Evolutionary conservation across 2,888 invertebrate species (phyloP), one percentile per base, ranked within the genome.

Genomic region (Drosophila antonietae): DNA sequence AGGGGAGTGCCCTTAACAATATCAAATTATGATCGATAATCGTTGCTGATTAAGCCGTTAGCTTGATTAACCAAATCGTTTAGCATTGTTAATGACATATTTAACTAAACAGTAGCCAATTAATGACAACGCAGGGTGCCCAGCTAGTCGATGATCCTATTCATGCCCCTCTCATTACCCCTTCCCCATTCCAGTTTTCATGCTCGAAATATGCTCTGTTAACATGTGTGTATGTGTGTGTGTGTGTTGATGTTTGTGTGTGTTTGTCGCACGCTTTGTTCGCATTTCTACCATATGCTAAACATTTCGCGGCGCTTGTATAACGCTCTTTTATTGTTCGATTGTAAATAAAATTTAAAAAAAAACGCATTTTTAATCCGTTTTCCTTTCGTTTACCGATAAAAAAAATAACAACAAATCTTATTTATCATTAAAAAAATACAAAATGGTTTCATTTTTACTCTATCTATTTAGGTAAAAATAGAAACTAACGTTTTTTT

Each of bases 401-500:
- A 44, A 9, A 31, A 43, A 47, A 47, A 43, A 53, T 51, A 55
- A 33, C 12, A 46, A 58, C 10, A 37, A 66, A 31, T 28, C 15
- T 47, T 68, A 89, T 81, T 81, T 86, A 84, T 84, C 76, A 84
- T 12, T 6, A 31, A 15, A 49, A 18, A 49, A 18, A 12, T 15
- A 23, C 37, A 49, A 89, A 89, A 87, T 85, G 73, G 85, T 84
- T 85, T 84, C 77, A 73, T 84, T 87, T 88, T 76, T 58, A 49
- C 33, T 60, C 67, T 53, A 46, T 31, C 55, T 33, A 37, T 53
- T 55, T 67, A 44, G 62, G 64, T 68, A 70, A 69, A 83, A 79
- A 78, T 79, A 75, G 75, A 81, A 79, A 79, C 60, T 74, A 78
- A 60, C 67, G 41, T 47, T 58, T 52, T 52, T 59, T 44, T n/a